Base-by-base conservation (phyloP, 2,797 vertebrate species). In the Falco novaeseelandiae region DNA sequence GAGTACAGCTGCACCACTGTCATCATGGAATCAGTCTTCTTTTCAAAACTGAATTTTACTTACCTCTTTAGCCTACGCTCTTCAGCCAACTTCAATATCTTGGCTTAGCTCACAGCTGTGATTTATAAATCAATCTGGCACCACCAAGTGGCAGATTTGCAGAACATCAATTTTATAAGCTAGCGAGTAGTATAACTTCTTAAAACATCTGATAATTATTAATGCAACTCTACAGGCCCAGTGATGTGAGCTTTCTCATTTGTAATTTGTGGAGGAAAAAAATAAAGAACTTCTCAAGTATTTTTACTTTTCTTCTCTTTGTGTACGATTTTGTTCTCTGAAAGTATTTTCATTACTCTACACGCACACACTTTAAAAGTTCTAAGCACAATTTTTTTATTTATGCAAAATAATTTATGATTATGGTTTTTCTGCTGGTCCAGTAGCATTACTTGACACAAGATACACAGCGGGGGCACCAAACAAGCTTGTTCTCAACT, bases 91-190 rank as follows among this genome's bases (percentile, higher is more conserved):
- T 57, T 48, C 32, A 48, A 15, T 25, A 44, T 20, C 73, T 62
- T 8, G 0, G 11, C 57, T 65, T 3, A 26, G 40, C 42, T 70
- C 27, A 13, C n/a, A 13, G 14, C 55, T 49, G 65, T 30, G 63
- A 74, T 49, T 89, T 92, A 63, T 26, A 67, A 90, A 89, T 87
- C 86, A 26, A 26, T 77, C 20, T 93, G 83, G 95, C 97, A 95
- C 95, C 95, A 97, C 94, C 96, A 92, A 92, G 95, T 87, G 96
- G 94, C 63, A 94, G 80, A 85, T 49, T 4, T 51, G 86, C 40
- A 87, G 78, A 95, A 89, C 49, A 44, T 9, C 59, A 44, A 40
- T 40, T 90, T 59, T 34, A 1, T 29, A 58, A 82, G 10, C 26
- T 32, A 38, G 13, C 2, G 8, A 62, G 11, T 4, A 46, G 14